These are phyloP conservation scores for Oxycera nigricornis DNA, from an alignment of 2,888 invertebrate genomes.

Conservation along the genomic window DNA sequence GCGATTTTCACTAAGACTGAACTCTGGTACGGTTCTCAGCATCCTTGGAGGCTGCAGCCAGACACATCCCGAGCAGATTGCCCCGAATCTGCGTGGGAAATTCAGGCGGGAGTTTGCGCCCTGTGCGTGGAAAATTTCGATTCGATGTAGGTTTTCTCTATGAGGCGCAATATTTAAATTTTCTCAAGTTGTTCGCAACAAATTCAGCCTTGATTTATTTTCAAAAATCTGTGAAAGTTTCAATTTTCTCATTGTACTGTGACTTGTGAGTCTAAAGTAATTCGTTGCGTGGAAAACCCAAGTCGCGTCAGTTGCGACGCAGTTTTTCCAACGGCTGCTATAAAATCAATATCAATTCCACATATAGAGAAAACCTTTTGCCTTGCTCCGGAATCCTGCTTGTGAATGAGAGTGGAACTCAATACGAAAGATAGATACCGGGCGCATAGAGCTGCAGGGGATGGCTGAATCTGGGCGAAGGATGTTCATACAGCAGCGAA, in stretches of 20 bases:
- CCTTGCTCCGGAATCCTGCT: neutral
- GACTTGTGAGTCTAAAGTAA: neutral
- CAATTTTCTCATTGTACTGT: no score
- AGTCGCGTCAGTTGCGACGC: neutral
- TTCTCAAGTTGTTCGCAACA: neutral
- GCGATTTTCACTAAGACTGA: slow-evolving; percentile 31
- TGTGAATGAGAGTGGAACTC: neutral
- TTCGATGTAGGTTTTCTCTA: no score
- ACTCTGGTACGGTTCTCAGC: slow-evolving; percentile 33
- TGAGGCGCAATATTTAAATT: neutral
- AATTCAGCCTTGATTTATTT: no score
- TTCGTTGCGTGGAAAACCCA: neutral
- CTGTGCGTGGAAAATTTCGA: neutral
- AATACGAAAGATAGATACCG: neutral
- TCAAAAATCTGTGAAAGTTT: neutral
- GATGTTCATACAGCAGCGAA: neutral
- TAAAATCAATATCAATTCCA: slow-evolving; percentile 17
- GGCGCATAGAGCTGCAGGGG: no score
- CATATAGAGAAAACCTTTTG: neutral
- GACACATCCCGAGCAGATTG: neutral
- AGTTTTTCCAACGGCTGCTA: neutral
- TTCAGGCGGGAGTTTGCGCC: neutral
- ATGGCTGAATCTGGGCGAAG: no score
- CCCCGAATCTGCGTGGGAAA: slow-evolving; percentile 27
- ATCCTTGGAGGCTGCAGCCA: slow-evolving; percentile 26